phyloP scores from a whole-genome alignment of 2,797 vertebrate genomes.

The Chelon auratus region DNA sequence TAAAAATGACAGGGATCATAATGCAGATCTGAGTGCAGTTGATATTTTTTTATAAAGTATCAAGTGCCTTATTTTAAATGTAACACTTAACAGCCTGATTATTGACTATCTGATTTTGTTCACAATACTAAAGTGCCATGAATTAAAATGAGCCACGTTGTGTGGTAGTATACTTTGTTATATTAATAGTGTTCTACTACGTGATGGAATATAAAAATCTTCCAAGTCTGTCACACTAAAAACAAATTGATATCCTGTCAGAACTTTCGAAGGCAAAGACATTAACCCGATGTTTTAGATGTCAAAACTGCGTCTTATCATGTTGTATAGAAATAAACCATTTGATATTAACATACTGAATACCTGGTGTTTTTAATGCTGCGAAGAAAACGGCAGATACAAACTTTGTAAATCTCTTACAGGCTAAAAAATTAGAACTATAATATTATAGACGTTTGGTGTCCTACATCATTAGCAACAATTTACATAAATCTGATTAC shows the following conservation, averaged over 20 bases:
- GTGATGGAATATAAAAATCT: not conserved
- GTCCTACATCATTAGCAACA: not conserved
- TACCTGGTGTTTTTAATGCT: conserved; percentile 6
- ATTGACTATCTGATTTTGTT: not conserved
- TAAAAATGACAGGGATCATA: not conserved
- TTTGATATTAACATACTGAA: not conserved
- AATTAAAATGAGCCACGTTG: not conserved
- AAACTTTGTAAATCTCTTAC: conserved; percentile 15
- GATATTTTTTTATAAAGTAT: not conserved
- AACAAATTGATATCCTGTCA: not conserved
- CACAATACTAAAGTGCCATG: not conserved
- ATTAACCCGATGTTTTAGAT: not conserved
- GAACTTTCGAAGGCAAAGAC: not conserved
- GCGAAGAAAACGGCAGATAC: not conserved
- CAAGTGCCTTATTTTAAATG: not conserved
- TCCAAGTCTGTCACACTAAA: not conserved
- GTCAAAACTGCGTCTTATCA: conserved; percentile 17
- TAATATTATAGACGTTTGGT: conserved; percentile 4
- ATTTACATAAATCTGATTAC: not conserved
- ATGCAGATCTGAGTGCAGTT: conserved; percentile 1
- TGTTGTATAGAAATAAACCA: not conserved
- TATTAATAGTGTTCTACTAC: not conserved
- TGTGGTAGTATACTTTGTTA: not conserved
- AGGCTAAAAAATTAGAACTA: conserved; percentile 26
- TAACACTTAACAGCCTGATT: not conserved